Percentiles rank a stretch among this genome's conserved stretches.
Evolutionary conservation across 2,797 vertebrate genomes (phyloP).

Genomic region (Acestrorhynchus altus): DNA sequence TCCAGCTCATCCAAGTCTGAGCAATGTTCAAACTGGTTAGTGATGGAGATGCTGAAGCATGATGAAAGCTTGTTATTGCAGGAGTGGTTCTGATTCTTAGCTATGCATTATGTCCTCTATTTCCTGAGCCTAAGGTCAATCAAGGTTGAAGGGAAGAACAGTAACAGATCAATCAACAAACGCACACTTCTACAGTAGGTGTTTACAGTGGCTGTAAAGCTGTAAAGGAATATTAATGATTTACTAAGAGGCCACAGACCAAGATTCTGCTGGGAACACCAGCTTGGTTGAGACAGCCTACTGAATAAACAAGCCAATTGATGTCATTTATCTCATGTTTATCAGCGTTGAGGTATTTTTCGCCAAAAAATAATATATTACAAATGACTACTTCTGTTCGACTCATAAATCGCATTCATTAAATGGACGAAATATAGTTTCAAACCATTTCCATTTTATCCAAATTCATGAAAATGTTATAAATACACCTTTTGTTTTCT

Average conservation of each 20-base stretch:
- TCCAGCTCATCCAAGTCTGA: background rate
- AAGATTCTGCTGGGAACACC: background rate
- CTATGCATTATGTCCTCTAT: constrained; percentile 13
- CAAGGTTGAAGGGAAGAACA: constrained; percentile 43
- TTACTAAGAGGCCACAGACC: constrained; percentile 42
- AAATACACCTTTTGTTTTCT: too few species aligned
- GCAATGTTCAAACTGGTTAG: background rate
- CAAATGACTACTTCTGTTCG: too few species aligned
- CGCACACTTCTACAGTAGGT: constrained; percentile 46
- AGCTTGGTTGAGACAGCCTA: background rate
- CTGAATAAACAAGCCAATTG: background rate
- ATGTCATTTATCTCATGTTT: background rate
- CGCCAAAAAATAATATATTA: too few species aligned
- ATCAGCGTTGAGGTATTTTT: too few species aligned
- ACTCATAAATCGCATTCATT: too few species aligned
- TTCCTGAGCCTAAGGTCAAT: constrained; percentile 44
- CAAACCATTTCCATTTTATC: too few species aligned
- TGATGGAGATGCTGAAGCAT: background rate
- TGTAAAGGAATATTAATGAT: constrained; percentile 57
- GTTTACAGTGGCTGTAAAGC: constrained; percentile 61
- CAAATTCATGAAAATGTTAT: too few species aligned
- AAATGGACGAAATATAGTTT: too few species aligned
- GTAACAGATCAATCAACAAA: constrained; percentile 56
- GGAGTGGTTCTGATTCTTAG: background rate
- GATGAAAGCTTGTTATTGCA: constrained; percentile 20